Evolutionary conservation across 2,113 vertebrate genomes (phyloP), one percentile per base, ranked within the genome.

Genomic region (Ictalurus punctatus): DNA sequence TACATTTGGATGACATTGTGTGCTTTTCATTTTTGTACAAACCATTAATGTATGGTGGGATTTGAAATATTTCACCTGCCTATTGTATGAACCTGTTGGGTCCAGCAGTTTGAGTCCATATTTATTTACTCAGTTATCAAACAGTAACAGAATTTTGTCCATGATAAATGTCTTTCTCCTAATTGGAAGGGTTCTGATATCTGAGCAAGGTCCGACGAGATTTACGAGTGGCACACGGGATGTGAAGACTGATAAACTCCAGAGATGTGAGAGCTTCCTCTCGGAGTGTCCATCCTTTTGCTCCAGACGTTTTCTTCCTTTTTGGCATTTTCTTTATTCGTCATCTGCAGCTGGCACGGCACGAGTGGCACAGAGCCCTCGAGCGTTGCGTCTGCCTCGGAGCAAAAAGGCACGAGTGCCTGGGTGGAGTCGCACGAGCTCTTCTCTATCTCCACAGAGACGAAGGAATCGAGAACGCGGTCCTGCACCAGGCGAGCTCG

Each of bases 371-470:
- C 94, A 0, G 87, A 86, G 0, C 94, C 91, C n/a, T 96, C 95
- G 1, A 95, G 95, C 14, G 93, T 89, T 87, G 94, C 92, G 76
- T 98, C 96, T 0, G 94, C 90, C 23, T 98, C 96, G 0, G 88
- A 48, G 0, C 95, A 93, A 81, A 97, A 96, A 87, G 97, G 96
- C 91, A 97, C 95, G 54, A 97, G 93, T 37, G 97, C 96, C 90
- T 97, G 98, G 0, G 96, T 97, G 44, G 97, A 98, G 44, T 98
- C 98, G 6, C 95, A 98, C 59, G 97, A 98, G 92, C 97, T 98
- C 95, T 98, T 98, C 90, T 98, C 97, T 19, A 96, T 96, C 88
- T 96, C 96, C 2, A 96, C 91, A 0, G 94, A 95, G 1, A 93
- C 90, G 0, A 96, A 94, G 5, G 97, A 92, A 92, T 96, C 95